Evolutionary conservation across 1,140 invertebrate genomes (phyloP), one percentile per base, ranked within the genome.

Genomic region (Episyrphus balteatus): DNA sequence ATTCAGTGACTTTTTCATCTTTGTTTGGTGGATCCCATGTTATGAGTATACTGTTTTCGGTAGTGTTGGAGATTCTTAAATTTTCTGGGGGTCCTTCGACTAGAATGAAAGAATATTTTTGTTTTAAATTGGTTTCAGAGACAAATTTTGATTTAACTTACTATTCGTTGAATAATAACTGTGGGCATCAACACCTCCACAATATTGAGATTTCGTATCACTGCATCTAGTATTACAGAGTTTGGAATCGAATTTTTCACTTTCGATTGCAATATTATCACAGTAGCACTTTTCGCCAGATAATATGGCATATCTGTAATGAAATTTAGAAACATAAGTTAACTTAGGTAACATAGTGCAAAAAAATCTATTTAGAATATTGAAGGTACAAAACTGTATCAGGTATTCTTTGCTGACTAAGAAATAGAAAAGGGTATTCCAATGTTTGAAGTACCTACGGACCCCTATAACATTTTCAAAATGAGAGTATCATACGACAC

Each of bases 131-230:
- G 5, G 14, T 19, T 41, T 41, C 3, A 12, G 11, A n/a, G n/a
- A n/a, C n/a, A n/a, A n/a, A 12, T 41, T 41, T 41, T 12, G 10
- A 7, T 14, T 17, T 14, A 19, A 21, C 39, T 21, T 41, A 41
- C 72, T 60, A 12, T 69, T 70, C 0, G 74, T 76, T 37, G 74
- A 71, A 52, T 76, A 75, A 1, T 75, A 74, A 31, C 74, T 75
- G 11, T 69, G 68, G 1, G 70, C 67, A 7, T 69, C 68, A 1
- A 60, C 54, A 9, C 75, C 74, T 0, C 74, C 75, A 49, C 75
- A 76, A 33, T 67, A 71, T 51, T 76, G 73, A 2, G 69, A 68
- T 47, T 70, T 73, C 49, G 73, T 74, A 47, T 73, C 74, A 15
- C 71, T 62, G 32, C 73, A 76, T 0, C 70, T 65, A 0, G 62